Conservation (phyloP, 1,140 invertebrate species). For the Thaumatotibia leucotreta region DNA sequence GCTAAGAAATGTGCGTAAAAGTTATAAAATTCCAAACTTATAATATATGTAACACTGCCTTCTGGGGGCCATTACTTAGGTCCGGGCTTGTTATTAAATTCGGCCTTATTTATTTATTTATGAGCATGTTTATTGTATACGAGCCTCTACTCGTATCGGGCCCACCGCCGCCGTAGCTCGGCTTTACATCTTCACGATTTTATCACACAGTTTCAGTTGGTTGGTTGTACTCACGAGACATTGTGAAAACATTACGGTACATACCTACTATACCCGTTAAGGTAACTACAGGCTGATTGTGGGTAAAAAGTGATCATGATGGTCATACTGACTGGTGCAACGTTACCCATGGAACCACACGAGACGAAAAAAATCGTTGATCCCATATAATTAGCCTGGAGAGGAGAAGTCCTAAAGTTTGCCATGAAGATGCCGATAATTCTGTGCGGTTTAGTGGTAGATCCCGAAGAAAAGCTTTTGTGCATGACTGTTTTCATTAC, state of each 20-base stretch:
- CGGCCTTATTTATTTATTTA: conserved; percentile 72
- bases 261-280: neutral
- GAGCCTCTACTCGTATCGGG: neutral
- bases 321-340: too few relatives aligned
- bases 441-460: too few relatives aligned
- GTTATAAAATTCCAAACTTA: conserved; percentile 51
- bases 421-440: too few relatives aligned
- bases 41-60: conserved; percentile 68
- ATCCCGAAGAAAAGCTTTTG: too few relatives aligned
- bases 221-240: neutral
- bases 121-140: conserved; percentile 42
- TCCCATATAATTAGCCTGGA: too few relatives aligned
- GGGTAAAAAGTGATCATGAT: too few relatives aligned
- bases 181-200: conserved; percentile 8
- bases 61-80: conserved; percentile 68
- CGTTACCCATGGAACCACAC: too few relatives aligned
- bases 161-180: neutral
- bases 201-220: conserved; percentile 20
- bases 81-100: conserved; percentile 68
- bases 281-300: neutral
- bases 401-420: too few relatives aligned
- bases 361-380: too few relatives aligned
- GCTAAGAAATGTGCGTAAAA: conserved; percentile 67
- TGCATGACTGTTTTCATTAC: too few relatives aligned
- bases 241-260: neutral